Conservation (phyloP, 2,113 vertebrate genomes). For the Maccullochella peelii region DNA sequence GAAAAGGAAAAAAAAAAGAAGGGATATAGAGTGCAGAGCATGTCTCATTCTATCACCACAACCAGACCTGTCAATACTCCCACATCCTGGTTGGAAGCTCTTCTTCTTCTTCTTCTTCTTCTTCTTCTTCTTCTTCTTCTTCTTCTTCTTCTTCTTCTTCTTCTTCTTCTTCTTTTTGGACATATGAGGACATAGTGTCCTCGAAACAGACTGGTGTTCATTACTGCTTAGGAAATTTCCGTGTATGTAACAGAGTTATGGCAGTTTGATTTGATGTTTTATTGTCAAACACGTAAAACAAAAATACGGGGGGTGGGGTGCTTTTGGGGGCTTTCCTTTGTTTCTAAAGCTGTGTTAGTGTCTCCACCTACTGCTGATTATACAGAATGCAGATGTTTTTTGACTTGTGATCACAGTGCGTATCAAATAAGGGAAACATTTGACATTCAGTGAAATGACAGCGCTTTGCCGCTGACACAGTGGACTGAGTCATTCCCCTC, state of each 20-base stretch:
- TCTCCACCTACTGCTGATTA: conserved; percentile 57
- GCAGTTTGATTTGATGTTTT: conserved; percentile 48
- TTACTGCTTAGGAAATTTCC: conserved; percentile 13
- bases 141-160: conserved; percentile 4
- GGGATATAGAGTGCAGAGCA: conserved; percentile 4
- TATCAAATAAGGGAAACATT: conserved; percentile 25
- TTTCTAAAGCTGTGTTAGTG: conserved; percentile 47
- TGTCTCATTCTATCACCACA: not conserved
- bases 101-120: conserved; percentile 5
- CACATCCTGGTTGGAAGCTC: not conserved
- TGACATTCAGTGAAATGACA: conserved; percentile 26
- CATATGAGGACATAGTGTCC: conserved; percentile 3
- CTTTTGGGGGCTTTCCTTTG: conserved; percentile 42
- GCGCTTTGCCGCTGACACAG: conserved; percentile 24
- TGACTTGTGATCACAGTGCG: conserved; percentile 1
- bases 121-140: not conserved
- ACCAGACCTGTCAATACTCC: not conserved
- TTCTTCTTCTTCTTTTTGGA: conserved; percentile 17
- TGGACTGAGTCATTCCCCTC: conserved; percentile 52
- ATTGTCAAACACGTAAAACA: conserved; percentile 34
- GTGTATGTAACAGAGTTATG: conserved; percentile 38
- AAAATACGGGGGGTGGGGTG: not conserved
- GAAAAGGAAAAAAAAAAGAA: conserved; percentile 20
- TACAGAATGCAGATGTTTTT: conserved; percentile 37
- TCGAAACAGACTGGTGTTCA: conserved; percentile 30